These are phyloP conservation scores for Cybosia mesomella DNA, from an alignment of 2,888 invertebrate species.

Conservation along the genomic window DNA sequence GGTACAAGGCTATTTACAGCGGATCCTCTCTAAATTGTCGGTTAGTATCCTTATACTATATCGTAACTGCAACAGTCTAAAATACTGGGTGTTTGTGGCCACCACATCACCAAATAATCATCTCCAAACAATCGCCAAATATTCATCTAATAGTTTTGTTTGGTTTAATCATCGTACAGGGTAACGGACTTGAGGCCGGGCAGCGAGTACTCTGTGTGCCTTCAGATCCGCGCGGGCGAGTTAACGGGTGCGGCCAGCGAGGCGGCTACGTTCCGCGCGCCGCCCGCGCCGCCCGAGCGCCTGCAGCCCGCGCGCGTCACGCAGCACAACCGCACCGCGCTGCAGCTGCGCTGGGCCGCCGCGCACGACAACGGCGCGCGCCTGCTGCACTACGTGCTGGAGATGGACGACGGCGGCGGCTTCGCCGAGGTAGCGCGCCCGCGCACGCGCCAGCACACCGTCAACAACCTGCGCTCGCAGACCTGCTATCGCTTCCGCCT, in stretches of 20 bases:
- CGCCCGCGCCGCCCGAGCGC: slow-evolving; percentile 92
- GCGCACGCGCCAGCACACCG: slow-evolving; percentile 91
- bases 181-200: slow-evolving; percentile 95
- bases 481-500: slow-evolving; percentile 94
- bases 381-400: slow-evolving; percentile 91
- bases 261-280: slow-evolving; percentile 93
- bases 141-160: neutral
- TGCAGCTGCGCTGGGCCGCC: slow-evolving; percentile 91
- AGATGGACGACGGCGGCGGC: slow-evolving; percentile 91
- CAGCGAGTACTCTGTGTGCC: slow-evolving; percentile 94
- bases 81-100: neutral
- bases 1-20: slow-evolving; percentile 94
- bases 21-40: slow-evolving; percentile 92
- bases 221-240: slow-evolving; percentile 92
- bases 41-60: slow-evolving; percentile 56
- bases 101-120: too few relatives aligned
- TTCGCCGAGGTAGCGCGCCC: slow-evolving; percentile 92
- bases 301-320: slow-evolving; percentile 91
- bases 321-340: slow-evolving; percentile 90
- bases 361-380: slow-evolving; percentile 93
- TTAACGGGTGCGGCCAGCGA: slow-evolving; percentile 92
- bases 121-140: too few relatives aligned
- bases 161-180: slow-evolving; percentile 51
- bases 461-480: slow-evolving; percentile 92
- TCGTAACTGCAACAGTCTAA: neutral